A percentile compares a stretch with the other conserved stretches of the same genome.
Evolutionary conservation across 2,797 vertebrate genomes (phyloP).

Genomic region (Meda fulgida): DNA sequence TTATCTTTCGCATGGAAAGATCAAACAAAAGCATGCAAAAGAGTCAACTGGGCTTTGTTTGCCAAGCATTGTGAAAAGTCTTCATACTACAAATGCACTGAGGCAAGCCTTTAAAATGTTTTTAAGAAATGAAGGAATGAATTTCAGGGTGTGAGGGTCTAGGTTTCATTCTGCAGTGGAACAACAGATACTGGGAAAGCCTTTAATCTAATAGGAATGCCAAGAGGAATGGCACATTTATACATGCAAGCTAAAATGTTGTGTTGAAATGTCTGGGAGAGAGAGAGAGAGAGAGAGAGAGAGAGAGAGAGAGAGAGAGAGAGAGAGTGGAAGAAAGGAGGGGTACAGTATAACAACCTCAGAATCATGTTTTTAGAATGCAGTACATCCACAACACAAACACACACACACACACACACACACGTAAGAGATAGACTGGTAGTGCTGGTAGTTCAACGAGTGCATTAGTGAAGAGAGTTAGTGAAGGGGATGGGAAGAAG

Average conservation of each 20-base stretch:
- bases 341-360: not conserved
- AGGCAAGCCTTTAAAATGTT: not conserved
- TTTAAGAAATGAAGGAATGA: too few relatives aligned
- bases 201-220: not conserved
- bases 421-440: not conserved
- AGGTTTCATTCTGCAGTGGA: not conserved
- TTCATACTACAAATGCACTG: not conserved
- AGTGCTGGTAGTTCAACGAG: not conserved
- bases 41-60: not conserved
- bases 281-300: too few relatives aligned
- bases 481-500: not conserved
- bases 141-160: not conserved
- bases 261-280: too few relatives aligned
- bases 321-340: not conserved
- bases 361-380: conserved; percentile 13
- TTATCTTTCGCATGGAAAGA: not conserved
- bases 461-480: not conserved
- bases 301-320: not conserved
- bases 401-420: not conserved
- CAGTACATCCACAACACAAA: not conserved
- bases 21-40: conserved; percentile 30
- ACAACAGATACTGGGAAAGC: not conserved
- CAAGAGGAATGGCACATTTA: not conserved
- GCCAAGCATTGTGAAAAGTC: not conserved
- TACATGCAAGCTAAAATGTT: not conserved